These are phyloP conservation scores for Acridotheres tristis DNA, from an alignment of 2,797 vertebrate genomes.

Conservation along the genomic window DNA sequence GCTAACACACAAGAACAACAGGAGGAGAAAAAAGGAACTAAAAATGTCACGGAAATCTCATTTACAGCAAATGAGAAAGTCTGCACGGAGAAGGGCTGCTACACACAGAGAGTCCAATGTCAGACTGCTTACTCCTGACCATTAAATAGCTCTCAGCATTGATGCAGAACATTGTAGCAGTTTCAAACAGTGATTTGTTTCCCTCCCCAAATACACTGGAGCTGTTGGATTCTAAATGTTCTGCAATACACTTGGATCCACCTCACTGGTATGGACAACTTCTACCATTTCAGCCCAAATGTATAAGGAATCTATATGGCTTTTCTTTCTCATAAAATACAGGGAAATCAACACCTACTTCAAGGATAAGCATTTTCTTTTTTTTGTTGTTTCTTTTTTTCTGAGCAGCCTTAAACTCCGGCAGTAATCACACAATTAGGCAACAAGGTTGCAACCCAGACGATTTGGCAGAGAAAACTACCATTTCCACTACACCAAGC, in stretches of 20 bases:
- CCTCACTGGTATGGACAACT: not conserved
- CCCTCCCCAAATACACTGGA: not conserved
- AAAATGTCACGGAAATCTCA: not conserved
- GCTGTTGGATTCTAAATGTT: not conserved
- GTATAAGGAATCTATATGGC: not conserved
- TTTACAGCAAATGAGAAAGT: not conserved
- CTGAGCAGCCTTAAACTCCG: not conserved
- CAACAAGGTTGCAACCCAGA: not conserved
- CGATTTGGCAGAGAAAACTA: not conserved
- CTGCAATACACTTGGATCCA: not conserved
- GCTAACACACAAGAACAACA: not conserved
- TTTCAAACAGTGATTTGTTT: not conserved
- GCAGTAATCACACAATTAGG: not conserved
- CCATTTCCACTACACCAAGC: not conserved
- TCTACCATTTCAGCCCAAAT: not conserved
- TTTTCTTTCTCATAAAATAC: not conserved
- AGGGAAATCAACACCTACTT: not conserved
- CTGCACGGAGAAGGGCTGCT: not conserved
- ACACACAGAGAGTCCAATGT: not conserved
- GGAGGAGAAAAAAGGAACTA: not conserved
- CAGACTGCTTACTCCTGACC: rapidly evolving
- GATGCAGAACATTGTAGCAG: not conserved
- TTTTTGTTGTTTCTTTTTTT: no score
- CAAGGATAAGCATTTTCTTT: not conserved
- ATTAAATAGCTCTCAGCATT: not conserved